Evolutionary conservation across 2,797 vertebrate genomes (phyloP), one percentile per base, ranked within the genome.

Genomic region (Varecia variegata): DNA sequence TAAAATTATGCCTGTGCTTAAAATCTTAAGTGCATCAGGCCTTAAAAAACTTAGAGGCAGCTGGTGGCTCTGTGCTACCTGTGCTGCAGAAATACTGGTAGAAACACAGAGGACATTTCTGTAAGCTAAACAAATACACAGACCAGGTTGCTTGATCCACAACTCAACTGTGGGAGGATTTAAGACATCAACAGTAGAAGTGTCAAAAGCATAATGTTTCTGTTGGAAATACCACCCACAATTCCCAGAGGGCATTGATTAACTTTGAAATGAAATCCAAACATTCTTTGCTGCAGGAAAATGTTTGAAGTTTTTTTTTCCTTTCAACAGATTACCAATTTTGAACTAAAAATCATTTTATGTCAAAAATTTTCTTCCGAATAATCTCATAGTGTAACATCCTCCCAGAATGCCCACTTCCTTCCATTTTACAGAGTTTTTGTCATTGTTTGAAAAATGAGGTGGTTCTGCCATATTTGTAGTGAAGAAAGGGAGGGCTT

Each of bases 1-100:
- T 58, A 47, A 74, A 95, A 86, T 85, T 40, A 84, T 90, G 47
- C 50, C 47, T 87, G 62, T 47, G 38, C n/a, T 93, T 90, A 65
- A 65, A 62, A 45, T 90, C 62, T 52, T 35, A 67, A 80, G 30
- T 9, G 58, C 35, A 62, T 25, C 45, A 81, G 43, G 30, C 32
- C 13, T 83, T 54, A 43, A 62, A 32, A 62, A 30, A 43, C 32
- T 12, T 5, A 65, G 40, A 77, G 70, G 68, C 30, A 50, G 56
- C 68, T 0, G 2, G 52, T 0, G 2, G 17, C 77, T 45, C 83
- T 4, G 1, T 18, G 65, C 45, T 40, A 14, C n/a, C 52, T 4
- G 17, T 7, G 14, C 47, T 11, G 82, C 56, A 40, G 8, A 77
- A 50, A 35, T 40, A 30, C 4, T 50, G 11, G 0, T 4, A 54